phyloP scores from a whole-genome alignment of 2,888 invertebrate species.

The Chesias legatella region DNA sequence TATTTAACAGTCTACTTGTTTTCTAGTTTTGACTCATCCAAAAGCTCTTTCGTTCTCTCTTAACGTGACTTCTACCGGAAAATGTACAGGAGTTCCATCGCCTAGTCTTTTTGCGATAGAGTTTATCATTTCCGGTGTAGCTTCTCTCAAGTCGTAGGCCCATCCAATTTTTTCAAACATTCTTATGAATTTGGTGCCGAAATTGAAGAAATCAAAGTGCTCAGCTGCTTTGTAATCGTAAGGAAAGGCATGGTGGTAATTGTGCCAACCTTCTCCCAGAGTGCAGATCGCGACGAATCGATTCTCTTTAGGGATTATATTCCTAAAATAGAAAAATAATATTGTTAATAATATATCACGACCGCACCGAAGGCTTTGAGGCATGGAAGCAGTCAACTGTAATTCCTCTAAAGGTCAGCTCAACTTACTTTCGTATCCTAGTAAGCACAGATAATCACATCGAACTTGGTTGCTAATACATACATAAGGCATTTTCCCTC shows the following conservation, averaged over 20 bases:
- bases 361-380: neutral
- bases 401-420: no score
- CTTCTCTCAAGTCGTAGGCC: conserved; percentile 66
- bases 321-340: conserved; percentile 61
- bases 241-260: conserved; percentile 89
- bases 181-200: conserved; percentile 57
- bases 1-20: no score
- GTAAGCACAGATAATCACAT: no score
- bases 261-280: conserved; percentile 87
- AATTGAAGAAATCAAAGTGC: conserved; percentile 71
- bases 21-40: conserved; percentile 15
- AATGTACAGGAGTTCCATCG: conserved; percentile 65
- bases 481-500: no score
- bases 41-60: conserved; percentile 28
- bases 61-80: conserved; percentile 35
- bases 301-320: conserved; percentile 83
- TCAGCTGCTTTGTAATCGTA: conserved; percentile 83
- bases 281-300: conserved; percentile 81
- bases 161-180: conserved; percentile 64
- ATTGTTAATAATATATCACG: no score
- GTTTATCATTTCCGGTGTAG: conserved; percentile 67
- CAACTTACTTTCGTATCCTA: no score
- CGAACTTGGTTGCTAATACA: no score
- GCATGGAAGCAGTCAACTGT: conserved; percentile 2
- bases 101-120: conserved; percentile 64